These are phyloP conservation scores for Odontamblyopus lacepedii DNA, from an alignment of 2,797 vertebrate species.

Conservation along the genomic window DNA sequence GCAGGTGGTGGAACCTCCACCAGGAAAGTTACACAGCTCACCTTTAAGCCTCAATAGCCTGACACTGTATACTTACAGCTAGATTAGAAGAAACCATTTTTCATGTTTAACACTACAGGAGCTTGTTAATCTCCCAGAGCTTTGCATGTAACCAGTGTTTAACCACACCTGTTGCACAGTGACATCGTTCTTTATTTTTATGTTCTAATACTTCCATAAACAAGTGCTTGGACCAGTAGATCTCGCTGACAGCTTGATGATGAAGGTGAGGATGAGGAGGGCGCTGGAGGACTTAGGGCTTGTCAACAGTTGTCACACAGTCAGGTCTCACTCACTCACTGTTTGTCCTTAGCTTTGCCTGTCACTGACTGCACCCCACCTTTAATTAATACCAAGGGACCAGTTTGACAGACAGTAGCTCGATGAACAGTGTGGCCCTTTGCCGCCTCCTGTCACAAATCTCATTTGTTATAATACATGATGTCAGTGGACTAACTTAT, in stretches of 20 bases:
- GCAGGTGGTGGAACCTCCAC: too few species aligned
- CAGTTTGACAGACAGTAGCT: conserved; percentile 36
- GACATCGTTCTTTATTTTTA: conserved; percentile 64
- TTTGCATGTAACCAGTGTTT: conserved; percentile 20
- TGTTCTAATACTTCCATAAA: conserved; percentile 60
- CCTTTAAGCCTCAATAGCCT: not conserved
- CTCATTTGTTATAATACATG: conserved; percentile 19
- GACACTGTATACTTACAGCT: not conserved
- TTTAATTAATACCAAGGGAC: conserved; percentile 58
- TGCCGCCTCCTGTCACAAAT: conserved; percentile 38
- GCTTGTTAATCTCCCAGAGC: conserved; percentile 20
- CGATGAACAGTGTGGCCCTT: conserved; percentile 51
- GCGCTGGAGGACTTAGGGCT: conserved; percentile 40
- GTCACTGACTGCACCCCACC: conserved; percentile 17
- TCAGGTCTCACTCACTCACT: conserved; percentile 24
- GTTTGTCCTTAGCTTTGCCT: conserved; percentile 16
- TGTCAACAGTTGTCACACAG: conserved; percentile 55
- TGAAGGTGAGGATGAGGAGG: conserved; percentile 48
- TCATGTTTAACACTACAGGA: not conserved
- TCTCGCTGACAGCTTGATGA: conserved; percentile 64
- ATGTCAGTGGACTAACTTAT: not conserved
- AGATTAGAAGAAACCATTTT: not conserved
- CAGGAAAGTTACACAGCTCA: too few species aligned
- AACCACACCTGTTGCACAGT: conserved; percentile 51
- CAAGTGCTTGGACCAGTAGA: conserved; percentile 33